Base-by-base conservation (phyloP, 2,888 invertebrate species). In the Tinea semifulvella region DNA sequence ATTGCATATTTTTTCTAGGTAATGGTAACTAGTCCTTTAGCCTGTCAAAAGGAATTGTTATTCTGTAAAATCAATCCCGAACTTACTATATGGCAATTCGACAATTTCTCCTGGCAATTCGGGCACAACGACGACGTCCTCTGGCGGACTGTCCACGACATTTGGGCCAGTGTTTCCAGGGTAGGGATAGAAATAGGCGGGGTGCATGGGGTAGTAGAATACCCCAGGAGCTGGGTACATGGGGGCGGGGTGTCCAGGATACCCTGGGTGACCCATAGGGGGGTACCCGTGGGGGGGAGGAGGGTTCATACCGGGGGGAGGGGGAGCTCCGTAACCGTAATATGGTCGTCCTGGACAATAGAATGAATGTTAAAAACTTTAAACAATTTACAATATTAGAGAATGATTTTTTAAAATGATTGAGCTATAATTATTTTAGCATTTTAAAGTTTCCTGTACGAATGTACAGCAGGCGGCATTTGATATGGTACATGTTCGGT, bases 11-110 rank as follows among this genome's bases (percentile, higher is more conserved):
- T n/a, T n/a, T n/a, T n/a, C n/a, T n/a, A n/a, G n/a, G n/a, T n/a
- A n/a, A n/a, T n/a, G 8, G 25, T 22, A 22, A 22, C 5, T 5
- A 8, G 8, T 22, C 6, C 25, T 7, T n/a, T n/a, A n/a, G n/a
- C n/a, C n/a, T n/a, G n/a, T n/a, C n/a, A n/a, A n/a, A n/a, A 36
- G 16, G 36, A 36, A 36, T 16, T 36, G 36, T 18, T 36, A 36
- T 36, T 16, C n/a, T n/a, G n/a, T n/a, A n/a, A n/a, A n/a, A n/a
- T n/a, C n/a, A n/a, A 31, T 14, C 31, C 13, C 31, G 31, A 31
- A 79, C 80, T 80, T 75, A 80, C 80, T 75, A 71, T 74, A 80
- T 46, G 80, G 80, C 50, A 80, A 63, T 58, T 79, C 77, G 58
- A 80, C 80, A 36, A 70, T 74, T 54, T 80, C 80, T 48, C 80